Percentiles rank a stretch among this genome's conserved stretches.
Evolutionary conservation across 2,113 vertebrate genomes (phyloP).

Genomic region (Centrocercus urophasianus): DNA sequence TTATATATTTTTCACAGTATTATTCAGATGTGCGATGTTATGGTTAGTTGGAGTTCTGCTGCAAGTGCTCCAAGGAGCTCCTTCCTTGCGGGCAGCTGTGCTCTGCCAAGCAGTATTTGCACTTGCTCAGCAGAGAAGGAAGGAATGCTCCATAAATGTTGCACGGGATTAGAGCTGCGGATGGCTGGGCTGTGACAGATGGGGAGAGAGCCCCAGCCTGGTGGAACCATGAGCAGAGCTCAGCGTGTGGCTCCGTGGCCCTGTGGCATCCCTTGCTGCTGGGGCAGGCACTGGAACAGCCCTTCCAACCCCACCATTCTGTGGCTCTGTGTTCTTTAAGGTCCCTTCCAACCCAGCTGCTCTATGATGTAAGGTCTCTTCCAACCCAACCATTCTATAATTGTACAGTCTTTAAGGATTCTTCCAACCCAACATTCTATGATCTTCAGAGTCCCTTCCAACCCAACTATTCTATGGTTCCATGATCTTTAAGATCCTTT

Average conservation of each 20-base stretch:
- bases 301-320: neutral
- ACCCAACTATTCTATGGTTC: too few relatives aligned
- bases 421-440: too few relatives aligned
- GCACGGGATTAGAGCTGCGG: neutral
- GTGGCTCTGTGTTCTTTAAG: neutral
- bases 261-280: too few relatives aligned
- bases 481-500: too few relatives aligned
- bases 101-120: constrained; percentile 55
- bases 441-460: too few relatives aligned
- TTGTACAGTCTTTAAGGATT: too few relatives aligned
- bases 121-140: constrained; percentile 44
- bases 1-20: neutral
- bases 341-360: too few relatives aligned
- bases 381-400: too few relatives aligned
- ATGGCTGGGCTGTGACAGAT: neutral
- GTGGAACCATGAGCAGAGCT: neutral
- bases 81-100: constrained; percentile 27
- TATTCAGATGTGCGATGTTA: constrained; percentile 59
- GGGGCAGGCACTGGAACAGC: neutral
- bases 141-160: constrained; percentile 54
- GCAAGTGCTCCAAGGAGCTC: constrained; percentile 19
- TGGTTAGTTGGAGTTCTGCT: constrained; percentile 35
- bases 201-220: neutral
- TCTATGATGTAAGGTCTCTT: too few relatives aligned
- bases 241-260: neutral